Conservation (phyloP, 2,113 vertebrate genomes). For the Psilopogon haemacephalus region DNA sequence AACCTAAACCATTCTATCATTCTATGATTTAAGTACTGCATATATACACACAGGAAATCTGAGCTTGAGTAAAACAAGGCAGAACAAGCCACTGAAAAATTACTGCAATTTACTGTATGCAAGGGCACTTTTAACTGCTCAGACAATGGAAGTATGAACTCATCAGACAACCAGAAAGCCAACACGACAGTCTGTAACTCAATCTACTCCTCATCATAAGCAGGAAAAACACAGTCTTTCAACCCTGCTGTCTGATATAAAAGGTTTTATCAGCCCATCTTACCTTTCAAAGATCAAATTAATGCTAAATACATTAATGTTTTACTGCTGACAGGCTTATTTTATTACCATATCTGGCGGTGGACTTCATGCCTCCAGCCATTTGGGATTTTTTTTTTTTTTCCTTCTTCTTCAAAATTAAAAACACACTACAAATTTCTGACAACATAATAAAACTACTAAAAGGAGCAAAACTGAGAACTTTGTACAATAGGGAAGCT, state of each 20-base stretch:
- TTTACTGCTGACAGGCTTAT: neutral
- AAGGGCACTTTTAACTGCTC: neutral
- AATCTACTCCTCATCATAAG: neutral
- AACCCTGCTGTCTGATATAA: neutral
- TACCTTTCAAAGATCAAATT: neutral
- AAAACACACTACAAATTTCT: neutral
- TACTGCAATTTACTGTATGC: neutral
- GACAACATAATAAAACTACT: neutral
- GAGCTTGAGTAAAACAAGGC: neutral
- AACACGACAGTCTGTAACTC: neutral
- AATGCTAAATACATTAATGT: neutral
- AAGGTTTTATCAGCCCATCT: neutral
- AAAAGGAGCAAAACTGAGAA: neutral
- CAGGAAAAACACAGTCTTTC: neutral
- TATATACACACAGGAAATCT: neutral
- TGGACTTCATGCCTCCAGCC: neutral
- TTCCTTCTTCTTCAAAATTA: neutral
- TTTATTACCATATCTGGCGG: neutral
- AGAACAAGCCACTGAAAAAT: neutral
- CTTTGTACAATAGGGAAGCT: neutral
- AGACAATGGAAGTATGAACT: neutral
- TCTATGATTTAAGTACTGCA: no score
- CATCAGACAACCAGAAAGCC: neutral
- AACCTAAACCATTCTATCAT: no score
- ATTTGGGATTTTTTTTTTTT: neutral